A percentile compares a stretch with the other conserved stretches of the same genome.
phyloP scores from a whole-genome alignment of 2,888 invertebrate genomes.

The Xanthia togata region DNA sequence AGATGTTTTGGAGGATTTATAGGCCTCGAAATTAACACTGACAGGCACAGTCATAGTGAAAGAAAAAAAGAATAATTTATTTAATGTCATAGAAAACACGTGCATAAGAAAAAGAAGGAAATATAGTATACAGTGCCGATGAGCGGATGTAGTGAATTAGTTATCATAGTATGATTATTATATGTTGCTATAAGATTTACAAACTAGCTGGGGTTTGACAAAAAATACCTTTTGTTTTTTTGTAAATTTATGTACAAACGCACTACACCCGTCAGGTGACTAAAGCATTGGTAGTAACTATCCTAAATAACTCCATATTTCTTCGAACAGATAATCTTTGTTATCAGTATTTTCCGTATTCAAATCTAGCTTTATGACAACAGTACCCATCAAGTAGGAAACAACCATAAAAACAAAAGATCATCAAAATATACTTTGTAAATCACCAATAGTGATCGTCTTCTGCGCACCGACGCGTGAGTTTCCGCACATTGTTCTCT shows the following conservation, averaged over 20 bases:
- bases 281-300: background rate
- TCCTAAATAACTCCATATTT: background rate
- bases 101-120: no score
- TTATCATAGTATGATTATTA: background rate
- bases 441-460: slow-evolving; percentile 68
- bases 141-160: background rate
- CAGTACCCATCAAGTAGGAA: slow-evolving; percentile 14
- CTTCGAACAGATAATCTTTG: background rate
- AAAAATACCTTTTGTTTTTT: no score
- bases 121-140: background rate
- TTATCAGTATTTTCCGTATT: background rate
- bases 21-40: background rate
- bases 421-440: slow-evolving; percentile 64
- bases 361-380: background rate
- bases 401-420: slow-evolving; percentile 54
- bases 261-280: background rate
- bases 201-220: no score
- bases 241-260: background rate
- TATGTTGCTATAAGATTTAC: background rate
- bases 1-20: slow-evolving; percentile 21
- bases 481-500: slow-evolving; percentile 78
- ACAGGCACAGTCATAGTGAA: background rate
- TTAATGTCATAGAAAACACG: no score
- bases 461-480: slow-evolving; percentile 71
- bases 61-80: no score